Evolutionary conservation across 2,113 vertebrate genomes (phyloP), one percentile per base, ranked within the genome.

Genomic region (Athene noctua): DNA sequence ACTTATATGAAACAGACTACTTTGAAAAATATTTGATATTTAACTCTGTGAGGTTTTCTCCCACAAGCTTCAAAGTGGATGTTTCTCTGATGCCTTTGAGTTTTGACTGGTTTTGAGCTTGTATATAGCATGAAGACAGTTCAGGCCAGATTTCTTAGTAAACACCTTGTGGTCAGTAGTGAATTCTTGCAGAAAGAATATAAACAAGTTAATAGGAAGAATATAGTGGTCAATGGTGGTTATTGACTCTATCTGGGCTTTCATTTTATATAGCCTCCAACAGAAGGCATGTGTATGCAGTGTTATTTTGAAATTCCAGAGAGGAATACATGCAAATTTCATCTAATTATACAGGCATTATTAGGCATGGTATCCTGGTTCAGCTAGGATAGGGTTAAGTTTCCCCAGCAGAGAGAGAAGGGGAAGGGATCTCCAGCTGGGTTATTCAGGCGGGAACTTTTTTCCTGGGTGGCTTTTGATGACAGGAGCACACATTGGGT

Each of bases 61-160:
- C 21, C 20, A 4, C 10, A 12, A 40, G 49, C 6, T 30, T 23
- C 40, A 4, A 58, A 72, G 25, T 49, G 32, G 9, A 55, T n/a
- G 2, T 66, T 92, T 80, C 18, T 82, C 25, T 49, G 3, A 17
- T 20, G 17, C 9, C 13, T 68, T 63, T 44, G 19, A 73, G 26
- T 79, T 88, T 90, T 63, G 17, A 6, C 36, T 65, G 25, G 4
- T 54, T 87, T 42, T 65, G 67, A 66, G 32, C 19, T 61, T 44
- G 10, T 46, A 5, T 0, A 0, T 70, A 32, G 22, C 17, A 26
- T 27, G 4, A 88, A 86, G 58, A n/a, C 2, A 49, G n/a, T 63
- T 29, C 13, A 51, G 16, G 36, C 7, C 49, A n/a, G 46, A 61
- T 70, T 72, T 82, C 5, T 65, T 21, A 13, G 62, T 46, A 20